These are phyloP conservation scores for Parnassius smintheus DNA, from an alignment of 2,888 invertebrate species.

Conservation along the genomic window DNA sequence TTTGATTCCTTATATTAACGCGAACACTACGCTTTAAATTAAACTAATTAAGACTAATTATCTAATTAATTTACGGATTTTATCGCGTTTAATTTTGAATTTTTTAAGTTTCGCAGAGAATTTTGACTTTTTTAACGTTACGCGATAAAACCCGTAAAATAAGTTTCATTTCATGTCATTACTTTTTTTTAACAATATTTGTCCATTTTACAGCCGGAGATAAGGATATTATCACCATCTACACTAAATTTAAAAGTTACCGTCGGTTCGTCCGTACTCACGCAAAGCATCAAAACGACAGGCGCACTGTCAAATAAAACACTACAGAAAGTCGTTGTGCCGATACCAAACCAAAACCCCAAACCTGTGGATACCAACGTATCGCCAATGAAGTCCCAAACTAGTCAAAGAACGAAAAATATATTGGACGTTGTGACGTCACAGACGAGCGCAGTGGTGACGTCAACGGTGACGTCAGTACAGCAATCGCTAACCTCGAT, in stretches of 20 bases:
- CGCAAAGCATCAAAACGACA: slow-evolving; percentile 50
- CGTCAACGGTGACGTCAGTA: slow-evolving; percentile 11
- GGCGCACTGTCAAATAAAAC: slow-evolving; percentile 31
- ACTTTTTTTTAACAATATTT: too few relatives aligned
- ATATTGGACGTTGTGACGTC: slow-evolving; percentile 6
- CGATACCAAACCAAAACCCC: background rate
- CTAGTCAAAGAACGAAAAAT: background rate
- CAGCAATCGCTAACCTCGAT: background rate
- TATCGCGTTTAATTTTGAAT: too few relatives aligned
- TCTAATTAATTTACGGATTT: too few relatives aligned
- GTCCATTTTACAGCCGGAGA: slow-evolving; percentile 39
- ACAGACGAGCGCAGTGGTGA: background rate
- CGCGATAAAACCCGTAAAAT: too few relatives aligned
- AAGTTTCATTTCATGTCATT: too few relatives aligned
- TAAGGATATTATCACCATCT: slow-evolving; percentile 36
- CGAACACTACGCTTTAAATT: too few relatives aligned
- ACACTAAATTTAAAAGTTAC: slow-evolving; percentile 55
- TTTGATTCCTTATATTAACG: too few relatives aligned
- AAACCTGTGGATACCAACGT: background rate
- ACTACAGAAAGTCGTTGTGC: slow-evolving; percentile 8
- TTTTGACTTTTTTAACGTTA: too few relatives aligned
- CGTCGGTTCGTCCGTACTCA: slow-evolving; percentile 52
- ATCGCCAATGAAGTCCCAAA: background rate
- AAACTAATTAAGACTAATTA: too few relatives aligned
- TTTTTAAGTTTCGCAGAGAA: too few relatives aligned